These are phyloP conservation scores for Urocyon cinereoargenteus DNA, from an alignment of 2,797 vertebrate genomes.

Conservation along the genomic window DNA sequence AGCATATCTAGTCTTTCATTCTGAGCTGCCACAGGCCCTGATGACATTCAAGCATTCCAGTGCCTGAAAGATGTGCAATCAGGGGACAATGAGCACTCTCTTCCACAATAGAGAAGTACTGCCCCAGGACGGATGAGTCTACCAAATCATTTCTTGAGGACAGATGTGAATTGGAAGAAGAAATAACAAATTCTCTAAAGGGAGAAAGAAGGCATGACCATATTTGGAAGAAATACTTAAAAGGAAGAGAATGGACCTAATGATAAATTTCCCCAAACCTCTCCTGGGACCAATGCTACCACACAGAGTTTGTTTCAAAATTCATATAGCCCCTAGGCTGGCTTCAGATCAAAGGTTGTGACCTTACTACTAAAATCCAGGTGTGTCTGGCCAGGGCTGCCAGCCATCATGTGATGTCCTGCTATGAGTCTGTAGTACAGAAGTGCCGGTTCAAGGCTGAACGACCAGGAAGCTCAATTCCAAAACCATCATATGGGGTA, in stretches of 20 bases:
- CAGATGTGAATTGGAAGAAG: neutral
- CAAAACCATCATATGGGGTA: neutral
- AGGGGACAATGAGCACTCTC: neutral
- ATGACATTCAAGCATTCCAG: neutral
- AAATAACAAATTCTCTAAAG: neutral
- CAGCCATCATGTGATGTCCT: neutral
- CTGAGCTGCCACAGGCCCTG: neutral
- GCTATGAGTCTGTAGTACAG: neutral
- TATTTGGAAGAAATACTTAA: slow-evolving; percentile 12
- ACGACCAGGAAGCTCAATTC: slow-evolving; percentile 35
- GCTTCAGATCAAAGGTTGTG: slow-evolving; percentile 40
- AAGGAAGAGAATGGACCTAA: neutral
- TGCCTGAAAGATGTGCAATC: neutral
- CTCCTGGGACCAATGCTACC: neutral
- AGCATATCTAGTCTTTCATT: neutral
- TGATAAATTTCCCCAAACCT: neutral
- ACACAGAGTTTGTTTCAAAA: slow-evolving; percentile 20
- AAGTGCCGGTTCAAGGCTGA: neutral
- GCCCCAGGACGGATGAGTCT: neutral
- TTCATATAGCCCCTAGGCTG: neutral
- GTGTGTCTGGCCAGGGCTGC: neutral
- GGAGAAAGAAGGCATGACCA: neutral
- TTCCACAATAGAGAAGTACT: neutral
- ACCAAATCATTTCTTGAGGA: slow-evolving; percentile 22
- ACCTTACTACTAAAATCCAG: neutral